Evolutionary conservation across 2,888 invertebrate species (phyloP).

Genomic region (Liopterus haemorrhoidalis): DNA sequence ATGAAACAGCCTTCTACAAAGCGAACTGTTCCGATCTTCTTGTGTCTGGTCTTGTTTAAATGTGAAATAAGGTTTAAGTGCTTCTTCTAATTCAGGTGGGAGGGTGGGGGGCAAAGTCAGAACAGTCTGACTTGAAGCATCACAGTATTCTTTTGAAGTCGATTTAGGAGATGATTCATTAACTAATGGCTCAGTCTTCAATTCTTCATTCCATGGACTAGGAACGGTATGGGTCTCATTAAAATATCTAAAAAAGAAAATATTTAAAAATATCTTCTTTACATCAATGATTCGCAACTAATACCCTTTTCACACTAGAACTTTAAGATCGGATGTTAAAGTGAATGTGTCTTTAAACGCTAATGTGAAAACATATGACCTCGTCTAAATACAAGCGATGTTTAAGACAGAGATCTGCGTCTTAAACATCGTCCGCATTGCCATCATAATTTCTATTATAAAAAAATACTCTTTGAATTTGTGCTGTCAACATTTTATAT

Average conservation of each 20-base stretch:
- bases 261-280: constrained; percentile 7
- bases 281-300: not conserved
- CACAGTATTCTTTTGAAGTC: too few species aligned
- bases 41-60: constrained; percentile 38
- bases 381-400: too few species aligned
- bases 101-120: constrained; percentile 58
- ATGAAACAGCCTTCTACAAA: constrained; percentile 41
- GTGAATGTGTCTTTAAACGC: too few species aligned
- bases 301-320: not conserved
- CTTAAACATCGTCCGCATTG: too few species aligned
- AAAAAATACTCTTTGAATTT: too few species aligned
- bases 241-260: constrained; percentile 38
- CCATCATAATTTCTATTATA: too few species aligned
- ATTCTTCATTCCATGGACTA: constrained; percentile 40
- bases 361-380: too few species aligned
- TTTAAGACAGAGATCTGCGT: too few species aligned
- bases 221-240: constrained; percentile 43
- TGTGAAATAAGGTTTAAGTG: constrained; percentile 57
- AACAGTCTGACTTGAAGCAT: constrained; percentile 62
- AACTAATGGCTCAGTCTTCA: constrained; percentile 26
- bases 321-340: too few species aligned
- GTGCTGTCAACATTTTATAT: too few species aligned
- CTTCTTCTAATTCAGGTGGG: constrained; percentile 57
- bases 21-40: constrained; percentile 31
- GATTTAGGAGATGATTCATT: constrained; percentile 24